phyloP scores from a whole-genome alignment of 92 coral and sea anemone species.

The Phenganax stokvisi region DNA sequence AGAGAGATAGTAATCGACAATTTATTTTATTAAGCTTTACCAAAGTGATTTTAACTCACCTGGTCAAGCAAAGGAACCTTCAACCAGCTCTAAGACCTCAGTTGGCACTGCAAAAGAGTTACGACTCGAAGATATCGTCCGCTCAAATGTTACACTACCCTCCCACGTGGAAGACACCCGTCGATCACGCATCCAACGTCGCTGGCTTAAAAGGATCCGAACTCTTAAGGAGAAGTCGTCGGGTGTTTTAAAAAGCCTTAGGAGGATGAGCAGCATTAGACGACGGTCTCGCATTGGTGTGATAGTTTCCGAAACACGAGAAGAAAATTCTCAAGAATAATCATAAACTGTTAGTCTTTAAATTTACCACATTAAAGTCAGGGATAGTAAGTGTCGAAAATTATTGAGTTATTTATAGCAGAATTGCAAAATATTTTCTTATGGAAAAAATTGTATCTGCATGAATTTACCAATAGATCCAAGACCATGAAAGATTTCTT shows the following conservation, averaged over 20 bases:
- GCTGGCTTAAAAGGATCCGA: conserved; percentile 27
- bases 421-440: too few species aligned
- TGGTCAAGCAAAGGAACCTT: not conserved
- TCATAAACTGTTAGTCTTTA: not conserved
- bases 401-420: too few species aligned
- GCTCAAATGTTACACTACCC: conserved; percentile 23
- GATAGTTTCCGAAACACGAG: conserved; percentile 11
- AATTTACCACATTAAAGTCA: too few species aligned
- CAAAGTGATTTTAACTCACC: conserved; percentile 3
- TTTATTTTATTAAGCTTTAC: not conserved
- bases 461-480: too few species aligned
- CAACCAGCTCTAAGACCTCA: conserved; percentile 8
- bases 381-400: too few species aligned
- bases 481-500: too few species aligned
- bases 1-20: too few species aligned
- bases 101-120: not conserved
- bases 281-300: conserved; percentile 37
- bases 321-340: not conserved
- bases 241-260: conserved; percentile 16
- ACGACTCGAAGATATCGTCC: conserved; percentile 31
- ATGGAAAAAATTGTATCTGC: too few species aligned
- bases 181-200: conserved; percentile 7
- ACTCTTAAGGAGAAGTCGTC: conserved; percentile 3
- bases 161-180: conserved; percentile 17
- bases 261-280: conserved; percentile 20